phyloP scores from a whole-genome alignment of 2,888 invertebrate species.

The Pediacus dermestoides region DNA sequence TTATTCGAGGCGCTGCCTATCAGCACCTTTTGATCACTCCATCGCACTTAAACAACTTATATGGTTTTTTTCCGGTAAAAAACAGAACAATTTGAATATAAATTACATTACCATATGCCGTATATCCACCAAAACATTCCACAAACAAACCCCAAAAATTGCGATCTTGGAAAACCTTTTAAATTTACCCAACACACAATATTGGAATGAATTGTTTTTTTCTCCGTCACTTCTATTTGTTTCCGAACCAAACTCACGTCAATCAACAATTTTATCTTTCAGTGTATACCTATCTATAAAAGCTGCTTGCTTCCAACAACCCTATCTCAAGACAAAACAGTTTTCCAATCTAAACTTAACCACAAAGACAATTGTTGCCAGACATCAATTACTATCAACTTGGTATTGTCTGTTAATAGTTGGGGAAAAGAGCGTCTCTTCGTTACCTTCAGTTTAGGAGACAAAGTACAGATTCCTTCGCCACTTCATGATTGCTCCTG shows the following conservation, averaged over 20 bases:
- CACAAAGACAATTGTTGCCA: slow-evolving; percentile 17
- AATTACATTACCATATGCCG: slow-evolving; percentile 3
- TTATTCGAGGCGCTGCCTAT: too few species aligned
- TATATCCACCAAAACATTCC: not conserved
- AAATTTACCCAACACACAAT: too few species aligned
- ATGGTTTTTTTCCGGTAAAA: too few species aligned
- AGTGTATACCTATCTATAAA: too few species aligned
- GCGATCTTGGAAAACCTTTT: too few species aligned
- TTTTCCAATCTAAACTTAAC: slow-evolving; percentile 18
- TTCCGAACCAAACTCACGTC: too few species aligned
- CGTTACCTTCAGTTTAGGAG: slow-evolving; percentile 17
- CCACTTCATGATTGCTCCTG: too few species aligned
- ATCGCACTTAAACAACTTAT: too few species aligned
- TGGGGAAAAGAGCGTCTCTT: slow-evolving; percentile 23
- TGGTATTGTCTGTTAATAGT: slow-evolving; percentile 24
- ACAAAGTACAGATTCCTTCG: slow-evolving; percentile 16
- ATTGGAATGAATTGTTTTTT: too few species aligned
- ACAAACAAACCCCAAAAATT: not conserved
- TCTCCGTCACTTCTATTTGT: too few species aligned
- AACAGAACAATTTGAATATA: slow-evolving; percentile 3
- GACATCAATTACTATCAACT: slow-evolving; percentile 23
- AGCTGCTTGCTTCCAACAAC: slow-evolving; percentile 10
- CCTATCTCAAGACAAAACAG: slow-evolving; percentile 12
- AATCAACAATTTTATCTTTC: too few species aligned
- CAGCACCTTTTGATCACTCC: too few species aligned